phyloP scores from a whole-genome alignment of 2,888 invertebrate genomes.

The Vesta saturnalis region DNA sequence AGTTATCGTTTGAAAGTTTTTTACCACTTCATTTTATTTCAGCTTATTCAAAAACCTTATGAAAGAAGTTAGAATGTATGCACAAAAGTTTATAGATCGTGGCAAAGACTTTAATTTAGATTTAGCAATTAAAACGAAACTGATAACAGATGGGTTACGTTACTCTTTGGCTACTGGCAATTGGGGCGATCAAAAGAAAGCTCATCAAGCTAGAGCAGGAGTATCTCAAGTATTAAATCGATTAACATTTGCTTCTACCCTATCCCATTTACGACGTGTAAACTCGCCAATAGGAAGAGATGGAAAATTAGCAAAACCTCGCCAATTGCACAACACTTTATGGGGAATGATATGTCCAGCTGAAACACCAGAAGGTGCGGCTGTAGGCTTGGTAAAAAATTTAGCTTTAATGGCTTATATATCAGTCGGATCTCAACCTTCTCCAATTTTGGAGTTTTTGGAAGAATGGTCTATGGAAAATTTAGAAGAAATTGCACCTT shows the following conservation, averaged over 20 bases:
- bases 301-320: conserved; percentile 98
- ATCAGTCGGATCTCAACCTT: conserved; percentile 98
- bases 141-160: conserved; percentile 96
- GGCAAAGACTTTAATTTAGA: conserved; percentile 99
- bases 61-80: conserved; percentile 98
- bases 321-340: conserved; percentile 98
- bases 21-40: too few relatives aligned
- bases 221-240: conserved; percentile 98
- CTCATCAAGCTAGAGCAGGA: conserved; percentile 97
- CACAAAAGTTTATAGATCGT: conserved; percentile 98
- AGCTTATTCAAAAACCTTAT: conserved; percentile 92
- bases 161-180: conserved; percentile 99
- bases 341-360: conserved; percentile 99
- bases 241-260: conserved; percentile 97
- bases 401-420: conserved; percentile 99
- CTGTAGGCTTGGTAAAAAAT: conserved; percentile 98
- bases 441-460: conserved; percentile 99
- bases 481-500: conserved; percentile 98
- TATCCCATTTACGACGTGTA: conserved; percentile 96
- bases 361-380: conserved; percentile 98
- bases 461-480: conserved; percentile 99
- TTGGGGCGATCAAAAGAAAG: conserved; percentile 99
- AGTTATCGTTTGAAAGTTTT: too few relatives aligned
- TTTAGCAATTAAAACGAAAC: conserved; percentile 94
- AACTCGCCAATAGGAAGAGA: conserved; percentile 99